Conservation (phyloP, 2,113 vertebrate genomes). For the Crotalus helleri region DNA sequence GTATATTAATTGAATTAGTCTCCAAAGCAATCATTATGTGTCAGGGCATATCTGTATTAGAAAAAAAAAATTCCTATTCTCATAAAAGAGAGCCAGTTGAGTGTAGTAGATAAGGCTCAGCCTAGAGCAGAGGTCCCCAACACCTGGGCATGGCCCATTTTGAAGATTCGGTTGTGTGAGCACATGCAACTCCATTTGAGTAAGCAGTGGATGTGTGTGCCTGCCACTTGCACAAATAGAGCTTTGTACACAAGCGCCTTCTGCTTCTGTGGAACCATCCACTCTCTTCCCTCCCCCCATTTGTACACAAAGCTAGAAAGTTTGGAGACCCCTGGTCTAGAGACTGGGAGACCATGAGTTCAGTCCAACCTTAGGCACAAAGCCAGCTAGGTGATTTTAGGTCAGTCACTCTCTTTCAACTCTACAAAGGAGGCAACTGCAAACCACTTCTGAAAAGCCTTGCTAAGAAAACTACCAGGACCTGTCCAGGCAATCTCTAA, state of each 20-base stretch:
- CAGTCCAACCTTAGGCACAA: background rate
- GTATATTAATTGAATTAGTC: constrained; percentile 32
- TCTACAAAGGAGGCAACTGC: background rate
- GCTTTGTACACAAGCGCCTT: background rate
- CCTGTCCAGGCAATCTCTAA: background rate
- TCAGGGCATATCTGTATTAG: background rate
- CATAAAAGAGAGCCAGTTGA: background rate
- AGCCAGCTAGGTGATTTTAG: too few species aligned
- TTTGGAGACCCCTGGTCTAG: background rate
- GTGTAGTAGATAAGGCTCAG: background rate
- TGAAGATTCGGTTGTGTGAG: background rate
- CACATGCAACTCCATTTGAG: background rate
- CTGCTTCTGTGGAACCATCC: background rate
- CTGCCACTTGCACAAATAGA: background rate
- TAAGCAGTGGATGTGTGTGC: background rate
- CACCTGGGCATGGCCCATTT: background rate
- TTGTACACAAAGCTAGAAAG: background rate
- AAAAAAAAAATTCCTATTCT: background rate
- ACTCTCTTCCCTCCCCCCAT: background rate
- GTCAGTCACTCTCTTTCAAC: too few species aligned
- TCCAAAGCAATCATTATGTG: constrained; percentile 18
- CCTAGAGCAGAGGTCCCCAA: background rate
- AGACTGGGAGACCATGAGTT: background rate
- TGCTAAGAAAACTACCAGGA: background rate
- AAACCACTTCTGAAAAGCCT: background rate